These are phyloP conservation scores for Listrodromus nycthemerus DNA, from an alignment of 2,888 invertebrate species.

Conservation along the genomic window DNA sequence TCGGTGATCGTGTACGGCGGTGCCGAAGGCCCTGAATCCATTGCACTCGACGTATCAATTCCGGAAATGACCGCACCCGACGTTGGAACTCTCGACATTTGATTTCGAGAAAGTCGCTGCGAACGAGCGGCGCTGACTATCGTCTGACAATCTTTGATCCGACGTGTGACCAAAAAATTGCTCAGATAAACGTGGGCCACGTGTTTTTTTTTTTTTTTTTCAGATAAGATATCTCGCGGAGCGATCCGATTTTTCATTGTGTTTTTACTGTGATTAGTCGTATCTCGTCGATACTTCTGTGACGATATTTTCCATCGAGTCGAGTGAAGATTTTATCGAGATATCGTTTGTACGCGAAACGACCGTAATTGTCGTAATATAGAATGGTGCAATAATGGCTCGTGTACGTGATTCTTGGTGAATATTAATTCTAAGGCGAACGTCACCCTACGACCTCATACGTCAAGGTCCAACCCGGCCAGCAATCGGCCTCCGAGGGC, in stretches of 20 bases:
- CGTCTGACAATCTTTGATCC: neutral
- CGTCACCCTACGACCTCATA: neutral
- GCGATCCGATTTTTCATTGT: too few species aligned
- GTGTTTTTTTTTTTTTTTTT: too few species aligned
- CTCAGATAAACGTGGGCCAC: neutral
- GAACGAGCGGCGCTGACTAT: neutral
- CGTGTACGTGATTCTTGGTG: constrained; percentile 14
- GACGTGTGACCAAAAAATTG: neutral
- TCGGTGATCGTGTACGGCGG: neutral
- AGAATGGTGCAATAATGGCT: constrained; percentile 2
- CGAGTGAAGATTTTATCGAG: too few species aligned
- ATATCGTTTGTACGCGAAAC: too few species aligned
- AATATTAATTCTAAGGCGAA: constrained; percentile 25
- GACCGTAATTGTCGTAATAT: neutral
- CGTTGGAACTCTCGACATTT: neutral
- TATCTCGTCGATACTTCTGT: too few species aligned
- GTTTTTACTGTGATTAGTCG: too few species aligned
- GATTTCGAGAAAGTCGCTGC: neutral
- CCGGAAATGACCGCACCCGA: neutral
- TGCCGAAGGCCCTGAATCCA: neutral
- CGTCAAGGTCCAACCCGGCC: constrained; percentile 46
- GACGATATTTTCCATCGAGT: too few species aligned
- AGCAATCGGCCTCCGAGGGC: constrained; percentile 61
- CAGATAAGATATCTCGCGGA: neutral
- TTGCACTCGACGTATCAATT: neutral